Percentiles rank a stretch among this genome's conserved stretches.
Conservation (phyloP, 2,113 vertebrate species). For the Tychaedon coryphoeus region DNA sequence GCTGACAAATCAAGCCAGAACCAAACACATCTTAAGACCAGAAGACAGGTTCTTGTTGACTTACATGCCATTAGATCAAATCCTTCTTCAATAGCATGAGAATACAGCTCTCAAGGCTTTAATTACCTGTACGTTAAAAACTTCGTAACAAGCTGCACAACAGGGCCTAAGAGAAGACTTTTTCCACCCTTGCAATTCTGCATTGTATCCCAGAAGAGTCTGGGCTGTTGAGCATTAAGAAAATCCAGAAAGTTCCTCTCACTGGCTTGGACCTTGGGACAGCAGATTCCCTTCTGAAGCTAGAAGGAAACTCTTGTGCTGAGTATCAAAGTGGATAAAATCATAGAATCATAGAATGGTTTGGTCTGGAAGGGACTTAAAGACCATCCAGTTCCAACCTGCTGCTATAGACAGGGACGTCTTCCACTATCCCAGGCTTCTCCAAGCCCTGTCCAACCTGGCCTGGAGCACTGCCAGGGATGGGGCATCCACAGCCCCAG, state of each 20-base stretch:
- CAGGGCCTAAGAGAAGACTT: neutral
- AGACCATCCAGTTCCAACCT: neutral
- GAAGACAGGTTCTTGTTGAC: neutral
- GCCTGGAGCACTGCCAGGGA: neutral
- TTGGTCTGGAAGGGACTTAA: neutral
- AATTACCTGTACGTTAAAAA: neutral
- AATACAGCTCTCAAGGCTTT: neutral
- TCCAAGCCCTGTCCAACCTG: accelerated
- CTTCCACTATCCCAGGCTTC: neutral
- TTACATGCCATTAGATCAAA: neutral
- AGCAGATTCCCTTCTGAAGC: neutral
- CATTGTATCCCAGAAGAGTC: accelerated
- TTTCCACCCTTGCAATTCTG: neutral
- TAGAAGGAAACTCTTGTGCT: accelerated
- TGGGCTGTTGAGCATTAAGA: neutral
- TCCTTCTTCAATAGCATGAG: neutral
- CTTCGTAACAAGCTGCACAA: neutral
- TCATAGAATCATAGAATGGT: neutral
- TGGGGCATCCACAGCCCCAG: accelerated
- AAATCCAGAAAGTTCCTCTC: neutral
- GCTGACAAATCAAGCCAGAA: neutral
- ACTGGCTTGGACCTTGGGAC: neutral
- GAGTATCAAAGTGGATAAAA: neutral
- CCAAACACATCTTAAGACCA: neutral
- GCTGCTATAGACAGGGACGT: neutral